Evolutionary conservation across 2,797 vertebrate species (phyloP).

Genomic region (Anabacerthia variegaticeps): DNA sequence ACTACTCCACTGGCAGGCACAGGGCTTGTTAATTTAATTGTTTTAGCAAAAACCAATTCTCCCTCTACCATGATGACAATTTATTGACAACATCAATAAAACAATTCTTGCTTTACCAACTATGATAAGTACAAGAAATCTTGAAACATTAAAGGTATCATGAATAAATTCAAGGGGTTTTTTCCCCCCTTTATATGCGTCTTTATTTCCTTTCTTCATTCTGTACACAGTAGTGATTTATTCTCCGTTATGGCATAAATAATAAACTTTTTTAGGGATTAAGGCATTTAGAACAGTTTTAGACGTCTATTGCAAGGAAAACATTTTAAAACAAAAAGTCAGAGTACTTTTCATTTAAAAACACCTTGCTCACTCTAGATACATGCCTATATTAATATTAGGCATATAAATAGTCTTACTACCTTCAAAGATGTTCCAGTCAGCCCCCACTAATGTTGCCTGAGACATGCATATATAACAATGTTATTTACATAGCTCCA

Average conservation of each 20-base stretch:
- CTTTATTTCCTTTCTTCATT: neutral
- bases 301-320: neutral
- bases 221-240: neutral
- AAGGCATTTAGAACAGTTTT: neutral
- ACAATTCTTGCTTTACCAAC: neutral
- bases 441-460: accelerated
- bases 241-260: neutral
- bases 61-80: neutral
- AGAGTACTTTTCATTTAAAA: neutral
- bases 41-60: neutral
- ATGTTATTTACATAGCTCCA: neutral
- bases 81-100: neutral
- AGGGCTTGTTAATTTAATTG: neutral
- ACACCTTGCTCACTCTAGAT: neutral
- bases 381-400: neutral
- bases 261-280: neutral
- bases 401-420: neutral
- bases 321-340: neutral
- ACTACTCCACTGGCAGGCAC: neutral
- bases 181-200: neutral
- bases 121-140: neutral
- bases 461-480: neutral
- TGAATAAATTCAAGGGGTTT: neutral
- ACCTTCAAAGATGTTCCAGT: neutral
- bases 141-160: neutral